Conservation (phyloP, 2,113 vertebrate species). For the Corvus hawaiiensis region DNA sequence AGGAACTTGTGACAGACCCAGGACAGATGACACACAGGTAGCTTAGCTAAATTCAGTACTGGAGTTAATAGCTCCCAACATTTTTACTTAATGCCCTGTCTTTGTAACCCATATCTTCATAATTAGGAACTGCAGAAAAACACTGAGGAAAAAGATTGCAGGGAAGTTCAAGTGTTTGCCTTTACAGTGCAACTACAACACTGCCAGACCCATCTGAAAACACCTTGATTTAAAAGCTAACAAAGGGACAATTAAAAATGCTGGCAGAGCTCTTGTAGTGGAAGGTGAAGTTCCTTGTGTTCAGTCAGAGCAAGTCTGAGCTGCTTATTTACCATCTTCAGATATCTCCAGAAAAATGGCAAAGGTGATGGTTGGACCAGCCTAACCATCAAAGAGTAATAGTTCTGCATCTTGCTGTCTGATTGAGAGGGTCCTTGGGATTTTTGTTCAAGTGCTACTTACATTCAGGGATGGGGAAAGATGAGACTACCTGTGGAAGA, state of each 20-base stretch:
- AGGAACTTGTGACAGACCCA: background rate
- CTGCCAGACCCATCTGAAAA: background rate
- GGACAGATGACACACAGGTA: conserved; percentile 19
- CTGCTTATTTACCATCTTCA: background rate
- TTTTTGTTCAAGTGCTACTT: background rate
- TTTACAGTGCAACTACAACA: background rate
- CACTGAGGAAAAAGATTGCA: background rate
- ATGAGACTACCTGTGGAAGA: background rate
- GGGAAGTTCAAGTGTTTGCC: background rate
- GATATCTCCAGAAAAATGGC: background rate
- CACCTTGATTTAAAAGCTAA: background rate
- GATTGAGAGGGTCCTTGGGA: background rate
- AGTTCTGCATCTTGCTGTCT: background rate
- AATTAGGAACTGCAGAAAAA: background rate
- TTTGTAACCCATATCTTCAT: background rate
- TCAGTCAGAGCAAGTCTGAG: background rate
- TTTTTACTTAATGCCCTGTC: background rate
- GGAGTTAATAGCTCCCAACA: background rate
- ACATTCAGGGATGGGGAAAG: background rate
- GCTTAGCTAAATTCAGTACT: conserved; percentile 8
- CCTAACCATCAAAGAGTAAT: background rate
- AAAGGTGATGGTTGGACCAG: background rate
- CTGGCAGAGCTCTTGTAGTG: background rate
- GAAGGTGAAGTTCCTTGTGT: background rate
- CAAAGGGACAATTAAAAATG: background rate